Percentiles rank a stretch among this genome's conserved stretches.
phyloP scores from a whole-genome alignment of 2,888 invertebrate species.

The Pseudococcus longispinus region DNA sequence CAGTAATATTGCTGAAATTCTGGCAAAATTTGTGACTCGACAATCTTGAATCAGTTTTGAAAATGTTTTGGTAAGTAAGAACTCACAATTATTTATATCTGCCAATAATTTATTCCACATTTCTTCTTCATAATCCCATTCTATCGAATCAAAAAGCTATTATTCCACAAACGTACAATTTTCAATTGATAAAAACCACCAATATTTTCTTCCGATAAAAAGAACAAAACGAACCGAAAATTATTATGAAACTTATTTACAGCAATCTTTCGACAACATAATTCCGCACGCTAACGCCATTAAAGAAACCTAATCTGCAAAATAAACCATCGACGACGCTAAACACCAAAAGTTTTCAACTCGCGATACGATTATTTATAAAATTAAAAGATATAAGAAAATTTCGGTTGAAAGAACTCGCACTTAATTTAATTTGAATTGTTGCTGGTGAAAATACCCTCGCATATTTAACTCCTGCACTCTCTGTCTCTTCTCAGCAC shows the following conservation, averaged over 20 bases:
- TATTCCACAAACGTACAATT: no score
- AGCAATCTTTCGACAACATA: neutral
- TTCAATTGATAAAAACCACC: no score
- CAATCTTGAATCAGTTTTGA: no score
- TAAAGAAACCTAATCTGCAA: neutral
- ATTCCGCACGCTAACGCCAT: neutral
- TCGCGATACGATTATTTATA: neutral
- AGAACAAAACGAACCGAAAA: no score
- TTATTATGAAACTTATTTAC: neutral
- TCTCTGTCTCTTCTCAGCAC: neutral
- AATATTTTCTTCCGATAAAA: no score
- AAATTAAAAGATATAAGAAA: conserved; percentile 6
- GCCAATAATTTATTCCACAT: no score
- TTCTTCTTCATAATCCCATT: no score
- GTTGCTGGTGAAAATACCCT: neutral
- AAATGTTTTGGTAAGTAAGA: no score
- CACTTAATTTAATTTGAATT: neutral
- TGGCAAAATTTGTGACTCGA: no score
- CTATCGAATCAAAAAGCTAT: no score
- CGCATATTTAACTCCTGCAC: neutral
- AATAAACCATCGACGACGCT: neutral
- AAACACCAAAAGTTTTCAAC: neutral
- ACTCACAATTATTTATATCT: no score
- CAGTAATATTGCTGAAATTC: no score
- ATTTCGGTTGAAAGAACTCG: neutral